Evolutionary conservation across 2,888 invertebrate species (phyloP).

Genomic region (Lycophotia porphyrea): DNA sequence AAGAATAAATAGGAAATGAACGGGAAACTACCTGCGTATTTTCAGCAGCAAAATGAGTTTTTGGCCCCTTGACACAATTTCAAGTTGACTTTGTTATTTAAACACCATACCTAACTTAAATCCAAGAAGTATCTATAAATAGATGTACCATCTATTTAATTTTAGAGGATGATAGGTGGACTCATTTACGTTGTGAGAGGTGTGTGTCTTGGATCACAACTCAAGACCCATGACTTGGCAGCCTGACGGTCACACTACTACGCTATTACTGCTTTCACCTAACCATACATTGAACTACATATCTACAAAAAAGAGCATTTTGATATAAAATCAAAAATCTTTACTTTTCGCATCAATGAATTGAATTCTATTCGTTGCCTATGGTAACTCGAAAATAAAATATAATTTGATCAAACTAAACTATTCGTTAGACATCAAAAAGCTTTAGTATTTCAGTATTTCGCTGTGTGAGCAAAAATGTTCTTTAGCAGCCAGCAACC

Average conservation of each 20-base stretch:
- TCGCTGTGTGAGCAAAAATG: constrained; percentile 32
- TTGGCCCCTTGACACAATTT: neutral
- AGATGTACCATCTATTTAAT: too few species aligned
- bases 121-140: neutral
- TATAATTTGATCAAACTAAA: constrained; percentile 20
- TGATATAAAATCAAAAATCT: neutral
- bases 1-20: neutral
- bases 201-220: too few species aligned
- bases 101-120: neutral
- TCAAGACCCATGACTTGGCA: too few species aligned
- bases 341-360: neutral
- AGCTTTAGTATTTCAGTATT: constrained; percentile 4
- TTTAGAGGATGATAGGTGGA: neutral
- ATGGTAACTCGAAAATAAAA: constrained; percentile 11
- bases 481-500: constrained; percentile 33
- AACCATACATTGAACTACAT: neutral
- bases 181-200: too few species aligned
- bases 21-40: neutral
- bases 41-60: neutral
- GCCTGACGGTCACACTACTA: too few species aligned
- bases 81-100: neutral
- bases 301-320: neutral
- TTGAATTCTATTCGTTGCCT: neutral
- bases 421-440: constrained; percentile 38
- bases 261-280: too few species aligned